Evolutionary conservation across 1,140 invertebrate genomes (phyloP).

Genomic region (Zaprionus lachaisei): DNA sequence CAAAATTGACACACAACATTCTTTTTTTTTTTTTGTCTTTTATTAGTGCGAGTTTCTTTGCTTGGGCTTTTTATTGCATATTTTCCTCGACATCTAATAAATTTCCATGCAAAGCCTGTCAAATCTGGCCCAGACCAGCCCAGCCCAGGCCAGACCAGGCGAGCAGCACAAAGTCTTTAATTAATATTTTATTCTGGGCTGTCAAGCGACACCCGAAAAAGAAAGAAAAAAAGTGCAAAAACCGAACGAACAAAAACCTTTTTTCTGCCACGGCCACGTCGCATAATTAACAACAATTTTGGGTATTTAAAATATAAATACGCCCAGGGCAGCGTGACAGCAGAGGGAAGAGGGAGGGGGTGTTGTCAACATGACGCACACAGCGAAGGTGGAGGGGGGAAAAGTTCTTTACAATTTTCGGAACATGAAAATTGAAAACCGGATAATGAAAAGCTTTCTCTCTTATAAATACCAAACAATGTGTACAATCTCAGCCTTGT

Average conservation of each 20-base stretch:
- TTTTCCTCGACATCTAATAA: slow-evolving; percentile 65
- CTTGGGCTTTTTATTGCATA: slow-evolving; percentile 12
- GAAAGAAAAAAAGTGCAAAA: slow-evolving; percentile 21
- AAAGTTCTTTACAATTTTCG: background rate
- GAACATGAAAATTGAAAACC: slow-evolving; percentile 4
- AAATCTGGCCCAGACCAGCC: slow-evolving; percentile 45
- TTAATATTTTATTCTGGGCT: slow-evolving; percentile 78
- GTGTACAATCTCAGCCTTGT: slow-evolving; percentile 24
- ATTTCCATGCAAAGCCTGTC: slow-evolving; percentile 64
- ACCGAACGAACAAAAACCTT: slow-evolving; percentile 28
- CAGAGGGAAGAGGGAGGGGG: too few relatives aligned
- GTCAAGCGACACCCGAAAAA: slow-evolving; percentile 3
- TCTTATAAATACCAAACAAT: slow-evolving; percentile 6
- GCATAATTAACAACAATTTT: slow-evolving; percentile 74
- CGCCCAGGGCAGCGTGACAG: background rate
- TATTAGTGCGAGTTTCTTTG: slow-evolving; percentile 22
- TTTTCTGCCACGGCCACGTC: slow-evolving; percentile 35
- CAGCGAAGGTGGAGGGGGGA: background rate
- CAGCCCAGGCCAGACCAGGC: slow-evolving; percentile 5
- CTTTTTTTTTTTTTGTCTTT: slow-evolving; percentile 24
- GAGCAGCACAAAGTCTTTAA: slow-evolving; percentile 65
- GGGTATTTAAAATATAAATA: slow-evolving; percentile 57
- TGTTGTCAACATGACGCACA: background rate
- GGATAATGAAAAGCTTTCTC: slow-evolving; percentile 8
- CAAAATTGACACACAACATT: slow-evolving; percentile 61